These are phyloP conservation scores for Excalfactoria chinensis DNA, from an alignment of 2,113 vertebrate genomes.

Conservation along the genomic window DNA sequence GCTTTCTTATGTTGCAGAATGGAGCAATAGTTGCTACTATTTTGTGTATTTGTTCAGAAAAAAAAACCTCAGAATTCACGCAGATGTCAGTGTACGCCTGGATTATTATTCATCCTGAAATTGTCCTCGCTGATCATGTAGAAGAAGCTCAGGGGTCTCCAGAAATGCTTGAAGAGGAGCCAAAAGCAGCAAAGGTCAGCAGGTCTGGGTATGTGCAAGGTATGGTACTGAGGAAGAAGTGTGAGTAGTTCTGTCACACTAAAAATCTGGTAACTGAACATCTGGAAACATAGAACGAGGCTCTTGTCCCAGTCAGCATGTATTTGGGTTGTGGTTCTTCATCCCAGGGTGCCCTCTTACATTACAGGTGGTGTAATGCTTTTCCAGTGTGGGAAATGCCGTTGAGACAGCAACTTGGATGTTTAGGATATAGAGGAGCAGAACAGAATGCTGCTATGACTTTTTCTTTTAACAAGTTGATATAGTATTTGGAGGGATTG, in stretches of 20 bases:
- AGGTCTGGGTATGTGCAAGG: background rate
- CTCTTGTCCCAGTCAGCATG: background rate
- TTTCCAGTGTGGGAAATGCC: background rate
- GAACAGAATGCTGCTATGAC: background rate
- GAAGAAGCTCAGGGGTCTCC: background rate
- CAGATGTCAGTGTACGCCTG: background rate
- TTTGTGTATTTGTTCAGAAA: constrained; percentile 25
- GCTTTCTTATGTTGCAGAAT: background rate
- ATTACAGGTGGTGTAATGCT: background rate
- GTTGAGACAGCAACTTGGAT: background rate
- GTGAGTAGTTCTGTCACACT: background rate
- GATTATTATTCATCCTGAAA: constrained; percentile 7
- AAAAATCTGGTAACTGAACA: background rate
- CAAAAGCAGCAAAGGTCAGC: background rate
- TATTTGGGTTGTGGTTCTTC: background rate
- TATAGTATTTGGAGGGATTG: background rate
- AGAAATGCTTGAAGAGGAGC: background rate
- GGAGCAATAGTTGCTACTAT: background rate
- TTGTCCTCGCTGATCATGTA: background rate
- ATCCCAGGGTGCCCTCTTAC: background rate
- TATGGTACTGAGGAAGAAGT: background rate
- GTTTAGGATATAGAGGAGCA: background rate
- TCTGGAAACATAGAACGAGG: background rate
- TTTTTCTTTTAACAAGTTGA: background rate
- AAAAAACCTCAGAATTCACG: background rate